These are phyloP conservation scores for Thera obeliscata DNA, from an alignment of 2,888 invertebrate genomes.

Conservation along the genomic window DNA sequence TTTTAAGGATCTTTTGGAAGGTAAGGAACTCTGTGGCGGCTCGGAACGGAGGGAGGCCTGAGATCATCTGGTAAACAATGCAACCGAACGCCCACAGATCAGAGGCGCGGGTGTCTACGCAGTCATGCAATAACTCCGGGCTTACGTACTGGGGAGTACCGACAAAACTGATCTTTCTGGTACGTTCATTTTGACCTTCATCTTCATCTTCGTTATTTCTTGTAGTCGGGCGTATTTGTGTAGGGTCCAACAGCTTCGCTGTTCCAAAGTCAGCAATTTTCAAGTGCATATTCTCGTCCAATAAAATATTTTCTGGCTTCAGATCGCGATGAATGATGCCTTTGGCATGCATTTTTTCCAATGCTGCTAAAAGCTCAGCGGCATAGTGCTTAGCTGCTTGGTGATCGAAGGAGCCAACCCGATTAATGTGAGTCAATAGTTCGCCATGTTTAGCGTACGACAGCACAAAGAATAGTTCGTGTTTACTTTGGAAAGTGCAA, in stretches of 20 bases:
- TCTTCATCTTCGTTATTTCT: constrained; percentile 53
- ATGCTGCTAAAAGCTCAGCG: constrained; percentile 95
- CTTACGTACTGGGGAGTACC: constrained; percentile 99
- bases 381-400: constrained; percentile 96
- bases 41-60: constrained; percentile 96
- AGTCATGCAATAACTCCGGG: constrained; percentile 95
- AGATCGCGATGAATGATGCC: constrained; percentile 97
- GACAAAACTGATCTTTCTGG: constrained; percentile 94
- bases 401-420: constrained; percentile 94
- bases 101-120: constrained; percentile 89
- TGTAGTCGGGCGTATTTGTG: constrained; percentile 58
- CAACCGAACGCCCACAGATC: constrained; percentile 99
- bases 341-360: constrained; percentile 95
- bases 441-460: constrained; percentile 98
- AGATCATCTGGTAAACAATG: constrained; percentile 98
- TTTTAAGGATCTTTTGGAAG: constrained; percentile 96
- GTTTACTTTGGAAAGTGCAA: constrained; percentile 97
- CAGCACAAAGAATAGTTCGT: constrained; percentile 96
- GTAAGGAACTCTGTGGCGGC: constrained; percentile 97
- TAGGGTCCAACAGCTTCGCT: constrained; percentile 90
- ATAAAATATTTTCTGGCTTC: constrained; percentile 98
- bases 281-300: constrained; percentile 98
- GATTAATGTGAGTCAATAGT: constrained; percentile 95
- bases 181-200: constrained; percentile 72
- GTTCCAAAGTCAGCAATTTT: constrained; percentile 99